Conservation (phyloP, 1,140 invertebrate species). For the Cotesia vestalis region DNA sequence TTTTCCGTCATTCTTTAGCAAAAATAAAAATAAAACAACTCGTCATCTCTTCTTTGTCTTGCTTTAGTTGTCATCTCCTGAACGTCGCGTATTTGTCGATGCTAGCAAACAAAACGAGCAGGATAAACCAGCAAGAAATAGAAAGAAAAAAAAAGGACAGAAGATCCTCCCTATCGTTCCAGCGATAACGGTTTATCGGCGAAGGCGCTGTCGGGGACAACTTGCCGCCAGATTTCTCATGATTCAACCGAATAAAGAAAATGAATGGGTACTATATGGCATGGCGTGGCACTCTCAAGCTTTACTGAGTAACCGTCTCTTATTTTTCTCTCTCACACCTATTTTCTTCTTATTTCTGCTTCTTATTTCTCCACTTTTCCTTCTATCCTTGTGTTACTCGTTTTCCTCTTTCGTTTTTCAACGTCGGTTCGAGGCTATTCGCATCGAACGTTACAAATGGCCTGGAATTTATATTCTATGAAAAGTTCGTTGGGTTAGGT, state of each 20-base stretch:
- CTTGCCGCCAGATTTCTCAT: slow-evolving; percentile 37
- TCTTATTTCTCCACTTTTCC: slow-evolving; percentile 11
- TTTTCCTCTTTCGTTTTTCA: too few relatives aligned
- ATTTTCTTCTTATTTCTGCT: slow-evolving; percentile 7
- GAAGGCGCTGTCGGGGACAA: slow-evolving; percentile 17
- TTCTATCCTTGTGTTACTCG: not conserved
- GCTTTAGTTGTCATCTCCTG: too few relatives aligned
- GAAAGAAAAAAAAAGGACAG: too few relatives aligned
- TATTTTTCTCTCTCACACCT: slow-evolving; percentile 22
- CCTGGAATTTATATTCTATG: slow-evolving; percentile 32
- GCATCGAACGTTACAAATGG: slow-evolving; percentile 32
- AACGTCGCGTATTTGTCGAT: not conserved
- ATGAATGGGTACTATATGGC: slow-evolving; percentile 1
- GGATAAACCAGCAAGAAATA: too few relatives aligned
- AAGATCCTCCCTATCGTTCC: slow-evolving; percentile 25
- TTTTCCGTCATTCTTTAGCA: slow-evolving; percentile 22
- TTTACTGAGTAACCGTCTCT: slow-evolving; percentile 5
- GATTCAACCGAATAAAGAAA: slow-evolving; percentile 28
- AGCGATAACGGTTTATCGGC: slow-evolving; percentile 36
- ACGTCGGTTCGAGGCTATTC: slow-evolving; percentile 7
- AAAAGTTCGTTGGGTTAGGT: slow-evolving; percentile 21
- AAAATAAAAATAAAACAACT: not conserved
- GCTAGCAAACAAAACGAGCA: not conserved
- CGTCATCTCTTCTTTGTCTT: not conserved
- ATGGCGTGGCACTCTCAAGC: not conserved